Evolutionary conservation across 2,113 vertebrate species (phyloP), one percentile per base, ranked within the genome.

Genomic region (Ovis canadensis): DNA sequence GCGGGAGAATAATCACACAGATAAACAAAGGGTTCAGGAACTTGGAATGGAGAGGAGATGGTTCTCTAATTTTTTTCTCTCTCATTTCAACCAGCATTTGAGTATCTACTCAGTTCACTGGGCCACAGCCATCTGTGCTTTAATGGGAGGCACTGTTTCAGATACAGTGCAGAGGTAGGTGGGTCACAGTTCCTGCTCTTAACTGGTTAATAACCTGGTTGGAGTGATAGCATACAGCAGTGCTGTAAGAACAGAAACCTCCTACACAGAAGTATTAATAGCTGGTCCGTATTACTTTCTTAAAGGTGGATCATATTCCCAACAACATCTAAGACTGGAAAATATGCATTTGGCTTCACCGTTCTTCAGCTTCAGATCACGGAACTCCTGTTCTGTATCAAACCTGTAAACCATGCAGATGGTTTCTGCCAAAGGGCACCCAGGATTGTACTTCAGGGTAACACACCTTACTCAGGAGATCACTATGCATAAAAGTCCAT

Each of bases 401-500:
- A 57, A 15, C 71, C 19, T 57, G 7, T 29, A 82, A 64, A 74
- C 21, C 9, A 25, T 6, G 3, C 0, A 81, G 43, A 59, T 25
- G 40, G 19, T 94, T 54, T 59, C 27, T 40, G 50, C 5, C 25
- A 23, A 83, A 59, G 17, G 59, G 29, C 33, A 23, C 40, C n/a
- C 45, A 50, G 55, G 55, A 48, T 9, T 29, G 27, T 57, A 55
- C 14, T 45, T 27, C 25, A 27, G 43, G 45, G 25, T 29, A 40
- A 86, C n/a, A n/a, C 50, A 43, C 25, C 27, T 90, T 81, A 54
- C 67, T 64, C 29, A 6, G 55, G 77, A 94, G 31, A 86, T 40
- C 21, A 7, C 11, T 13, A 4, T 0, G 7, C 50, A 7, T 5
- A 14, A 11, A n/a, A 8, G 29, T 29, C 23, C 52, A 33, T 2